These are phyloP conservation scores for Pelecanus crispus DNA, from an alignment of 2,113 vertebrate genomes.

Conservation along the genomic window DNA sequence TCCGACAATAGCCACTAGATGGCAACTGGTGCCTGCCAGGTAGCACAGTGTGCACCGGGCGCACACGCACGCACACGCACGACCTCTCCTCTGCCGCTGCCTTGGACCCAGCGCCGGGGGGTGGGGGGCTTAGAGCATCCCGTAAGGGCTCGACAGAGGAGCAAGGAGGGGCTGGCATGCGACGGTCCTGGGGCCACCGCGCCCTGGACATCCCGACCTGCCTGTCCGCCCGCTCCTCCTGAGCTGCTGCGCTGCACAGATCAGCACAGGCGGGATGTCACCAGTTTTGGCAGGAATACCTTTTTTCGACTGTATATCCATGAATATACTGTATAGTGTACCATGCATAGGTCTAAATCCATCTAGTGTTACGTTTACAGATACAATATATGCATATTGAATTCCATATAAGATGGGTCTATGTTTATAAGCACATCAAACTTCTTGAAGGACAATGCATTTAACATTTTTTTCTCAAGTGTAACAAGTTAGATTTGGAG, in stretches of 20 bases:
- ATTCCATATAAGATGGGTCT: neutral
- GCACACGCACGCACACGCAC: neutral
- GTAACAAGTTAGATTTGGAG: neutral
- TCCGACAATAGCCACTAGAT: conserved; percentile 4
- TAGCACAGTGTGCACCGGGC: accelerated
- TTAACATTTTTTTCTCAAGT: neutral
- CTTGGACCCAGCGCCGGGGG: neutral
- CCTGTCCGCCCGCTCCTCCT: neutral
- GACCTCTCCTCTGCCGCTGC: neutral
- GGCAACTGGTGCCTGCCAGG: conserved; percentile 29
- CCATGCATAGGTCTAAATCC: neutral
- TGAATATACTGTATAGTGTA: too few species aligned
- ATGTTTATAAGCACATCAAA: neutral
- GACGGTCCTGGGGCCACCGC: neutral
- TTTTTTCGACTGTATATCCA: accelerated
- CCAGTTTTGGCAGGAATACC: neutral
- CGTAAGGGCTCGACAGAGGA: accelerated
- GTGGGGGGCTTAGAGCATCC: accelerated
- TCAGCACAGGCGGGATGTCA: neutral
- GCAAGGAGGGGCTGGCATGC: neutral
- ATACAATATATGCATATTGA: neutral
- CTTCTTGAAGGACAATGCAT: neutral
- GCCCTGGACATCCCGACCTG: neutral
- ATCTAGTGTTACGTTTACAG: neutral
- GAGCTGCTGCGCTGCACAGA: neutral